Evolutionary conservation across 2,113 vertebrate species (phyloP).

Genomic region (Centrocercus urophasianus): DNA sequence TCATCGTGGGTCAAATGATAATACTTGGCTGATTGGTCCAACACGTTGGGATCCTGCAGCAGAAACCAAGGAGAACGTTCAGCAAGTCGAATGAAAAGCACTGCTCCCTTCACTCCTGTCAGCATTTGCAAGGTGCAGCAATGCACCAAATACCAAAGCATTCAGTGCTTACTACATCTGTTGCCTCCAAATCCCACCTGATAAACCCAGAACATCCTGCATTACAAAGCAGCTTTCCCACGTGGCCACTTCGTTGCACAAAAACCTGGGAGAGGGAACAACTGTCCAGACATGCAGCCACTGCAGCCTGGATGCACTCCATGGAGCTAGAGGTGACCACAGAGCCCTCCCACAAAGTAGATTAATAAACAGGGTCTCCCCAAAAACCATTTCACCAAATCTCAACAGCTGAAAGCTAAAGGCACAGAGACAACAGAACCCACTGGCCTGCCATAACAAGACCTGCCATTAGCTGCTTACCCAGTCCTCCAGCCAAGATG

Average conservation of each 20-base stretch:
- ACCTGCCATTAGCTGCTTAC: not conserved
- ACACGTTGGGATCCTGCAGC: slow-evolving; percentile 64
- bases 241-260: rapidly evolving
- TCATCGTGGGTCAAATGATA: slow-evolving; percentile 95
- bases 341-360: not conserved
- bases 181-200: not conserved
- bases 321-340: rapidly evolving
- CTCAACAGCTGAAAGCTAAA: not conserved
- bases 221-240: not conserved
- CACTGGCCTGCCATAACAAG: not conserved
- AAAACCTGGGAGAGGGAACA: not conserved
- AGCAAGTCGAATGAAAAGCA: rapidly evolving
- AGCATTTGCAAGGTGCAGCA: not conserved
- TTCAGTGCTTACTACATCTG: rapidly evolving
- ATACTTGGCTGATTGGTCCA: slow-evolving; percentile 88
- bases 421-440: not conserved
- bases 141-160: too few relatives aligned
- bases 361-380: not conserved
- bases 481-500: not conserved
- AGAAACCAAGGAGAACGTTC: not conserved
- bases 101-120: not conserved
- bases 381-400: not conserved
- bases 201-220: not conserved
- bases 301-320: not conserved
- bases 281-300: not conserved